Evolutionary conservation across 2,113 vertebrate genomes (phyloP).

Genomic region (Campylorhamphus procurvoides): DNA sequence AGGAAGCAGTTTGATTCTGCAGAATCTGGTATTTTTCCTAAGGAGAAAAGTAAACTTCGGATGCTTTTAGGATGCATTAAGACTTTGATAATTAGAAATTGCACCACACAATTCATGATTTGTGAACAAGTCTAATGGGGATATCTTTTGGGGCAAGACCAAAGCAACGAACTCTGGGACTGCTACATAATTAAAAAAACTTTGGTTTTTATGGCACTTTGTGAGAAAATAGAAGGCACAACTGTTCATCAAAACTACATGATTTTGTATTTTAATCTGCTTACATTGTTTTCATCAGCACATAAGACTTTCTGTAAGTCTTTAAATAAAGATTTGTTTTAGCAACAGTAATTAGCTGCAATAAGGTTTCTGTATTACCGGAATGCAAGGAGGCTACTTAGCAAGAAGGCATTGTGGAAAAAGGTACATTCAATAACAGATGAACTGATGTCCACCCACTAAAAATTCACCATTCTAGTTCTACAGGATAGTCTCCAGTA

Average conservation of each 20-base stretch:
- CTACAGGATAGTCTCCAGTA: slow-evolving; percentile 93
- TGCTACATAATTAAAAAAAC: slow-evolving; percentile 17
- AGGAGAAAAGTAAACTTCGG: neutral
- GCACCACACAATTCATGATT: neutral
- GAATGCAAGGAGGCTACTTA: neutral
- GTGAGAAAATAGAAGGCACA: slow-evolving; percentile 17
- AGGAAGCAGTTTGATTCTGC: neutral
- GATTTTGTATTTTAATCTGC: slow-evolving; percentile 18
- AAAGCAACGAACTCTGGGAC: neutral
- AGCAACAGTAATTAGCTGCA: slow-evolving; percentile 1
- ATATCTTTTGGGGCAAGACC: neutral
- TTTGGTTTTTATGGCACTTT: slow-evolving; percentile 41
- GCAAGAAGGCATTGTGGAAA: neutral
- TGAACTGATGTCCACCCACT: neutral
- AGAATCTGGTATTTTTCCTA: neutral
- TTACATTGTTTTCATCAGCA: slow-evolving; percentile 4
- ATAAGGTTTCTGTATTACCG: neutral
- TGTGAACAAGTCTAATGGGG: neutral
- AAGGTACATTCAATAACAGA: neutral
- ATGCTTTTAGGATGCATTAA: neutral
- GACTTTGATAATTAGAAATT: slow-evolving; percentile 6
- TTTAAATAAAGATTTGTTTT: neutral
- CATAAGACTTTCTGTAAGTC: neutral
- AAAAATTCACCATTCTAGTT: slow-evolving; percentile 89
- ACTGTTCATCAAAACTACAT: slow-evolving; percentile 10